Evolutionary conservation across 2,113 vertebrate species (phyloP), one percentile per base, ranked within the genome.

Genomic region (Athene noctua): DNA sequence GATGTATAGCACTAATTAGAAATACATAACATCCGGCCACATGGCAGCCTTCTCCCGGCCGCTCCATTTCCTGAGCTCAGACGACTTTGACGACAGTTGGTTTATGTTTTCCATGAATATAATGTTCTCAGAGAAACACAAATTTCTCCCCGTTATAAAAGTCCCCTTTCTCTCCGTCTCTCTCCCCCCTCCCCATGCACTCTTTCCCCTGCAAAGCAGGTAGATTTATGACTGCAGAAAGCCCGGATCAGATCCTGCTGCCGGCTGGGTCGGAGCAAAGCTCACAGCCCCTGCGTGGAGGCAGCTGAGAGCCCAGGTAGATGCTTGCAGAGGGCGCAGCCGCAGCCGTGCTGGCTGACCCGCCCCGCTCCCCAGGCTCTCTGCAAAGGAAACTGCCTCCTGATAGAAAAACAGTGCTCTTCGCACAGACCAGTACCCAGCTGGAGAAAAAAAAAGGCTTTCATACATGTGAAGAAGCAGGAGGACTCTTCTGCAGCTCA

Each of bases 11-110:
- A 99, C 99, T 99, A 99, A 99, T 99, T 99, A 99, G 99, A 99
- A 99, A 99, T 99, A 99, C 99, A 99, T 99, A 99, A 99, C 99
- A 99, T 99, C 99, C 99, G 99, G 99, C 99, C 99, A 99, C 99
- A 99, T 99, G 99, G 99, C 99, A 97, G 98, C 99, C 99, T 99
- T 99, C 99, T 99, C 99, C 99, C 97, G 98, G 98, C 98, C 99
- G 98, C 98, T 98, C 98, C 98, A 98, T 99, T 99, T 99, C 99
- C 99, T 99, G 99, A 99, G 99, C 99, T 98, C 98, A 98, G 98
- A 98, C 98, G 98, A 98, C 98, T 98, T 99, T 99, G 99, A 99
- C 98, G 98, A 99, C 99, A 99, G 99, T 99, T 98, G 98, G 98
- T 99, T 98, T 98, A 97, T 98, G 98, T 99, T 98, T 98, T 98